These are phyloP conservation scores for Syrista parreyssii DNA, from an alignment of 2,888 invertebrate species.

Conservation along the genomic window DNA sequence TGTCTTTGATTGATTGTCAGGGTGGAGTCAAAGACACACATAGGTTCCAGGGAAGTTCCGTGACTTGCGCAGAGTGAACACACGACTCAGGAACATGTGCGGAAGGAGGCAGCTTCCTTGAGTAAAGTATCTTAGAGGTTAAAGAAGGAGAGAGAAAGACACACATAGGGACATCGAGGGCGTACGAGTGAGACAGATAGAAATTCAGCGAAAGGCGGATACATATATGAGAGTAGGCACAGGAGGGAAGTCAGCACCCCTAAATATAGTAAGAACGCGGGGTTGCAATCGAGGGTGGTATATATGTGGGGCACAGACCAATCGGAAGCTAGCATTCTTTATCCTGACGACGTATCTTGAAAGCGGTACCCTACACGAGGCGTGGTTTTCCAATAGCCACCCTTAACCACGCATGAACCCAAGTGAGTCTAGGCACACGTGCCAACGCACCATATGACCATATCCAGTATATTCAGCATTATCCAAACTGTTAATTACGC, in stretches of 20 bases:
- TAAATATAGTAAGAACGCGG: slow-evolving; percentile 22
- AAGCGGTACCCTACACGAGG: slow-evolving; percentile 58
- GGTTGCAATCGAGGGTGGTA: slow-evolving; percentile 40
- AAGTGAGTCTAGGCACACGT: neutral
- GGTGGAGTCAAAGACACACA: slow-evolving; percentile 54
- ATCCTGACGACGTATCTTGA: slow-evolving; percentile 53
- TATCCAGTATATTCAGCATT: neutral
- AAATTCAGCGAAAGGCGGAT: neutral
- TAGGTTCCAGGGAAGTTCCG: slow-evolving; percentile 21
- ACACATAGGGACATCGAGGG: slow-evolving; percentile 20
- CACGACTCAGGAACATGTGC: slow-evolving; percentile 5
- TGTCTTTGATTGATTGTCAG: slow-evolving; percentile 54
- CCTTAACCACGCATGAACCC: neutral
- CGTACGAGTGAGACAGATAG: neutral
- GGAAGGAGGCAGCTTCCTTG: slow-evolving; percentile 8
- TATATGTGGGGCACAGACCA: slow-evolving; percentile 44
- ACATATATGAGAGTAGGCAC: neutral
- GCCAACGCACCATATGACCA: neutral
- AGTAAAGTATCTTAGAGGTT: slow-evolving; percentile 29
- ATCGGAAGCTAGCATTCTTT: slow-evolving; percentile 65
- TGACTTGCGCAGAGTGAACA: slow-evolving; percentile 45
- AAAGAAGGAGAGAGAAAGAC: slow-evolving; percentile 2
- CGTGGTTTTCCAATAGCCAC: slow-evolving; percentile 15
- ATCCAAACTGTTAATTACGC: neutral
- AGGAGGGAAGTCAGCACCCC: neutral